A percentile compares a stretch with the other conserved stretches of the same genome.
These are phyloP conservation scores for Sus cebifrons DNA, from an alignment of 2,797 vertebrate genomes.

Conservation along the genomic window DNA sequence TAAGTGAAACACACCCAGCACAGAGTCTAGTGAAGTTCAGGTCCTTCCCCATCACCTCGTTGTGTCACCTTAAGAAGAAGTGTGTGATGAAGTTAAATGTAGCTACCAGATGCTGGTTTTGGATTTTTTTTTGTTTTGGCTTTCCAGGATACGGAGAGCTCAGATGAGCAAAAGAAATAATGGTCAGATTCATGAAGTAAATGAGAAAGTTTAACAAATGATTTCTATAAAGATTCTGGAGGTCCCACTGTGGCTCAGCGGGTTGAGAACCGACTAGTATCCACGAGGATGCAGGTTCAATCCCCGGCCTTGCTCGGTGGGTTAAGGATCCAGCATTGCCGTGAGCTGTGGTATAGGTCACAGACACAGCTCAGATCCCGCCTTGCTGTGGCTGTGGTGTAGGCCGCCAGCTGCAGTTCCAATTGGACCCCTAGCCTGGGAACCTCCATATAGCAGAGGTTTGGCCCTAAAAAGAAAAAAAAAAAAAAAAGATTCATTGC, in stretches of 20 bases:
- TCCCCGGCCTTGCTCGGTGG: too few species aligned
- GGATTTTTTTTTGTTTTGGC: not conserved
- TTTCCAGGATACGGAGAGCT: constrained; percentile 50
- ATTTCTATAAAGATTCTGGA: not conserved
- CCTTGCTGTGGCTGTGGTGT: too few species aligned
- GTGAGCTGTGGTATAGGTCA: too few species aligned
- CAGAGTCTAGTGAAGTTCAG: not conserved
- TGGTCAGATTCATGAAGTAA: constrained; percentile 48
- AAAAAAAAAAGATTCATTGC: not conserved
- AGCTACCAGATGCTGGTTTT: not conserved
- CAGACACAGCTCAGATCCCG: too few species aligned
- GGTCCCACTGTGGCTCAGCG: too few species aligned
- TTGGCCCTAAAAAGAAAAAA: too few species aligned
- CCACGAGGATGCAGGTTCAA: too few species aligned
- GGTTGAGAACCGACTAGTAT: too few species aligned
- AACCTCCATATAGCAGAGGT: too few species aligned
- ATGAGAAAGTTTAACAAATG: not conserved
- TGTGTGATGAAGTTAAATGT: not conserved
- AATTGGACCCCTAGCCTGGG: too few species aligned
- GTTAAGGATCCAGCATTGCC: too few species aligned
- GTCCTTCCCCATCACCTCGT: not conserved
- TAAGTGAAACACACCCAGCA: not conserved
- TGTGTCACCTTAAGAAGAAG: not conserved
- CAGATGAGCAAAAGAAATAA: constrained; percentile 37
- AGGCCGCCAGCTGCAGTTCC: too few species aligned